Evolutionary conservation across 92 coral and sea anemone species (phyloP).

Genomic region (Pocillopora meandrina): DNA sequence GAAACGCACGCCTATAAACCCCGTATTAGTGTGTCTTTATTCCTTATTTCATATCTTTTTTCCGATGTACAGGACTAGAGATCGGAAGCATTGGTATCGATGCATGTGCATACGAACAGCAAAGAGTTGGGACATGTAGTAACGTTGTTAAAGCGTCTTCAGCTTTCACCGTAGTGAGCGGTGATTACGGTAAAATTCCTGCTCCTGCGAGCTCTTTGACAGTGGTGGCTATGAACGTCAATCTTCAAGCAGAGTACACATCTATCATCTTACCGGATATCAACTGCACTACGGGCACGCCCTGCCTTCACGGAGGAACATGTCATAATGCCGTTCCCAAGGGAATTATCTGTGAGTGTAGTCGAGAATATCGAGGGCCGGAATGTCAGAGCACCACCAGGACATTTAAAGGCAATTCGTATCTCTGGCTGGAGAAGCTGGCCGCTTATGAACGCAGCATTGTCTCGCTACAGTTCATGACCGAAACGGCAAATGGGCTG

Average conservation of each 20-base stretch:
- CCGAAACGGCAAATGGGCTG: slow-evolving; percentile 66
- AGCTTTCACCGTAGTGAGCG: slow-evolving; percentile 85
- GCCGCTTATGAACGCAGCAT: slow-evolving; percentile 68
- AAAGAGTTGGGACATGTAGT: slow-evolving; percentile 78
- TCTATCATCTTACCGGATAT: slow-evolving; percentile 53
- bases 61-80: slow-evolving; percentile 41
- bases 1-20: too few relatives aligned
- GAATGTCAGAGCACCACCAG: slow-evolving; percentile 78
- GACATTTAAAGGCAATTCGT: slow-evolving; percentile 69
- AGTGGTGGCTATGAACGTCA: slow-evolving; percentile 81
- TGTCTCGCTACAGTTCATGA: slow-evolving; percentile 69
- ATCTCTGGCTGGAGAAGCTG: slow-evolving; percentile 67
- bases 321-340: slow-evolving; percentile 78
- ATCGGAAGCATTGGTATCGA: slow-evolving; percentile 85
- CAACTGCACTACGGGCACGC: slow-evolving; percentile 53
- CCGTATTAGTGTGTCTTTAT: background rate
- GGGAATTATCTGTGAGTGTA: slow-evolving; percentile 78
- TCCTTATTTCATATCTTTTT: background rate
- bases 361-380: slow-evolving; percentile 72
- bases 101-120: slow-evolving; percentile 78
- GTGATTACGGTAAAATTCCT: slow-evolving; percentile 84
- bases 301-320: slow-evolving; percentile 83
- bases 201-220: slow-evolving; percentile 67
- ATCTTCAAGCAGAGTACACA: slow-evolving; percentile 59
- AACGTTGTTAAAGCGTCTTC: slow-evolving; percentile 70